These are phyloP conservation scores for Irena cyanogastra DNA, from an alignment of 2,113 vertebrate genomes.

Conservation along the genomic window DNA sequence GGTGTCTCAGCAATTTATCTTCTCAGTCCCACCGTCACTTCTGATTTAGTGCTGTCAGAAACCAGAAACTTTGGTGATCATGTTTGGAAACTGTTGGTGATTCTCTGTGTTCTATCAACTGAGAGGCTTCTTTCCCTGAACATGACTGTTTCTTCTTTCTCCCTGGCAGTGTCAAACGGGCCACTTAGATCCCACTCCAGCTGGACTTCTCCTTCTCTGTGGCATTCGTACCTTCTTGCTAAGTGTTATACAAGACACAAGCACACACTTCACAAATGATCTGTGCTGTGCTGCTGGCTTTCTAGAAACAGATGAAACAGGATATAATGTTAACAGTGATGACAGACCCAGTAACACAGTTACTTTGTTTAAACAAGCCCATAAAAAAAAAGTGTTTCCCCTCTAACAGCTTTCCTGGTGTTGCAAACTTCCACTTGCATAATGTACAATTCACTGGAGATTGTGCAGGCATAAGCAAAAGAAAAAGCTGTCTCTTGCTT, in stretches of 20 bases:
- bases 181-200: background rate
- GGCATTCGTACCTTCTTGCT: background rate
- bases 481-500: background rate
- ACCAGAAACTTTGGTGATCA: background rate
- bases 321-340: background rate
- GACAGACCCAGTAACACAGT: background rate
- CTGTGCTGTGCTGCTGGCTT: background rate
- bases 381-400: background rate
- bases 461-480: background rate
- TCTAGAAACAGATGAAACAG: background rate
- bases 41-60: background rate
- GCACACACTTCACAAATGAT: background rate
- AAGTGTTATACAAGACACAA: background rate
- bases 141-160: background rate
- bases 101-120: background rate
- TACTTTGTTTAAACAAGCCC: slow-evolving; percentile 34
- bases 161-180: background rate
- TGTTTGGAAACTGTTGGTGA: background rate
- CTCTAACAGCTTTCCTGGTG: background rate
- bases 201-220: background rate
- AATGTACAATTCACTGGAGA: background rate
- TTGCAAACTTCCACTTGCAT: slow-evolving; percentile 8
- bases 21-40: background rate
- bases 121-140: background rate
- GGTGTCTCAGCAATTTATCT: background rate